phyloP scores from a whole-genome alignment of 2,888 invertebrate species.

The Taphrorychus bicolor region DNA sequence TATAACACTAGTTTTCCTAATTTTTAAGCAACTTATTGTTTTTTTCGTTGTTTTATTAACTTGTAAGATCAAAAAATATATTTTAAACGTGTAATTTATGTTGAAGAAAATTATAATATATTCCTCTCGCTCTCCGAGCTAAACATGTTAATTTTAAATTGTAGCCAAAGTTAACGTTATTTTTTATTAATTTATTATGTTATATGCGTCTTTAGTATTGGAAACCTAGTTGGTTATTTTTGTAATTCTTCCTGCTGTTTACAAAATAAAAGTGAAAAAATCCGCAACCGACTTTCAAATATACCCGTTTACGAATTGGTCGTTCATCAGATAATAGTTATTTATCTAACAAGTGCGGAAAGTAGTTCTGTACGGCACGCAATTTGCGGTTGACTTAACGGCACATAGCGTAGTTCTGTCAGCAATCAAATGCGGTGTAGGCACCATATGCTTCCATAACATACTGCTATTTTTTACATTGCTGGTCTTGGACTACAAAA shows the following conservation, averaged over 20 bases:
- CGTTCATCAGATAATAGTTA: no score
- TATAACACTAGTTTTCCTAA: constrained; percentile 1
- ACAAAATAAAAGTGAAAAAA: constrained; percentile 33
- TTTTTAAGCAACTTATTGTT: constrained; percentile 9
- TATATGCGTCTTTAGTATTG: constrained; percentile 31
- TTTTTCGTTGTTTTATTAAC: constrained; percentile 38
- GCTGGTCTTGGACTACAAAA: no score
- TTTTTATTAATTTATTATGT: constrained; percentile 50
- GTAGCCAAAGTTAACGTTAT: constrained; percentile 61
- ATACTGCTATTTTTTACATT: no score
- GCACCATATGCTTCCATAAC: no score
- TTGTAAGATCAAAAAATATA: constrained; percentile 31
- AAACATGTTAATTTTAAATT: constrained; percentile 51
- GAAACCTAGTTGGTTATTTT: constrained; percentile 39
- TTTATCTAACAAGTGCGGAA: no score
- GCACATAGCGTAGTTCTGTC: no score
- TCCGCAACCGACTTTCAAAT: not conserved
- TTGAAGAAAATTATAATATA: constrained; percentile 47
- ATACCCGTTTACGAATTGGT: no score
- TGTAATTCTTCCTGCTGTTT: constrained; percentile 39
- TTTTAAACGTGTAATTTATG: constrained; percentile 45
- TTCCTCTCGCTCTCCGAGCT: constrained; percentile 50
- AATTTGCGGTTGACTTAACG: no score
- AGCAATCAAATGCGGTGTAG: no score
- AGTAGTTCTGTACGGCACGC: no score